A percentile compares a stretch with the other conserved stretches of the same genome.
These are phyloP conservation scores for Nothobranchius kuhntae DNA, from an alignment of 2,113 vertebrate genomes.

Conservation along the genomic window DNA sequence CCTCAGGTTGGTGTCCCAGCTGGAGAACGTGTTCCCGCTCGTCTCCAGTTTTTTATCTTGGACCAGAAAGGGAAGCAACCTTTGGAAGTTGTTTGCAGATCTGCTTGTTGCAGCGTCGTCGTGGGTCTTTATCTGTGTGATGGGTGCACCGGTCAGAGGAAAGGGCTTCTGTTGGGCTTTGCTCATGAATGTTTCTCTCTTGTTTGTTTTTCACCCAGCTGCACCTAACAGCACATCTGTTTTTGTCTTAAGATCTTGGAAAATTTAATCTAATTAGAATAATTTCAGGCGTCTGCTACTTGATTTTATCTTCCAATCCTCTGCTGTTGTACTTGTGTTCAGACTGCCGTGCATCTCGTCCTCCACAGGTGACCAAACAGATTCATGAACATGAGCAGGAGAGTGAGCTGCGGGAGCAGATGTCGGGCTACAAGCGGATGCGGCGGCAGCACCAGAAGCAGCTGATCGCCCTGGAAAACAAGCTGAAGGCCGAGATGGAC, in stretches of 20 bases:
- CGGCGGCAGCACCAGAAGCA: constrained; percentile 99
- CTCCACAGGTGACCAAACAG: constrained; percentile 93
- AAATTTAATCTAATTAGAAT: background rate
- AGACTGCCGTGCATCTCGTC: background rate
- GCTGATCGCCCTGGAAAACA: constrained; percentile 99
- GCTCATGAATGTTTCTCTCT: constrained; percentile 1
- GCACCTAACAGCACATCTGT: background rate
- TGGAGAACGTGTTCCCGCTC: background rate
- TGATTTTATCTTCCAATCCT: background rate
- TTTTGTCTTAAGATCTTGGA: background rate
- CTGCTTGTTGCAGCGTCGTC: background rate
- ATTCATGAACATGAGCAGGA: constrained; percentile 99
- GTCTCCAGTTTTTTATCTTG: too few relatives aligned
- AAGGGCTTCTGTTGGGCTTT: constrained; percentile 51
- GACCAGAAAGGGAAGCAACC: background rate
- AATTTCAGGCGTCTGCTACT: too few relatives aligned
- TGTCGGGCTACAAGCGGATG: constrained; percentile 99
- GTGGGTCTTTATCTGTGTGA: background rate
- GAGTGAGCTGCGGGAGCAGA: constrained; percentile 99
- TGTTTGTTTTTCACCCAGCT: constrained; percentile 2
- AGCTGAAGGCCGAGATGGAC: constrained; percentile 99
- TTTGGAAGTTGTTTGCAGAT: background rate
- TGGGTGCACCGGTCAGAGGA: constrained; percentile 25
- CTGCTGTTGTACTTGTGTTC: background rate
- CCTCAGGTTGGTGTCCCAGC: constrained; percentile 70